Percentiles rank a stretch among this genome's conserved stretches.
These are phyloP conservation scores for Lipotes vexillifer DNA, from an alignment of 2,113 vertebrate genomes.

Conservation along the genomic window DNA sequence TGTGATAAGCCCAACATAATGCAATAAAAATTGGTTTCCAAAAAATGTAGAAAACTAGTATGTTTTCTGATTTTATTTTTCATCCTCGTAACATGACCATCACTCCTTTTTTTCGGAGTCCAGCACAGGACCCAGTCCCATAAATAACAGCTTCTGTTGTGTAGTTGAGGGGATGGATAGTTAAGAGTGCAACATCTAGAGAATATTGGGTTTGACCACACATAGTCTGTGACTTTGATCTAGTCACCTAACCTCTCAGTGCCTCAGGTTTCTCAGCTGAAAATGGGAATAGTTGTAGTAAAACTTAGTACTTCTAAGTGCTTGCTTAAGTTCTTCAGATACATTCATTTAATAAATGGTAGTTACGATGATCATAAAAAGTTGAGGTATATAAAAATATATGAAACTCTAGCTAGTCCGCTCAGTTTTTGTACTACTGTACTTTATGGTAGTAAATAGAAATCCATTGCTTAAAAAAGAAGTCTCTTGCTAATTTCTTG, in stretches of 20 bases:
- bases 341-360: not conserved
- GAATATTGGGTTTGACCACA: not conserved
- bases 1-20: not conserved
- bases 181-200: not conserved
- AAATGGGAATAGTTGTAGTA: not conserved
- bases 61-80: not conserved
- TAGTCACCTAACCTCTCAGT: not conserved
- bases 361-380: not conserved
- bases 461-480: not conserved
- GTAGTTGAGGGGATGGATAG: not conserved
- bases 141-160: not conserved
- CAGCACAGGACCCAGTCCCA: not conserved
- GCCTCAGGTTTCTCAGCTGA: not conserved
- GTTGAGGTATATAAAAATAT: not conserved
- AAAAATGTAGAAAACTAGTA: not conserved
- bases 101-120: not conserved
- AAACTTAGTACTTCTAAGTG: not conserved
- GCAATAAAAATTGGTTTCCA: not conserved
- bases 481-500: slow-evolving; percentile 10
- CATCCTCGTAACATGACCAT: not conserved
- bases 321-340: not conserved
- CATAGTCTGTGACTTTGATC: not conserved
- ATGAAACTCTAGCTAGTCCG: not conserved
- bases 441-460: not conserved
- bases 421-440: not conserved